Conservation (phyloP, 2,797 vertebrate species). For the Melanotaenia boesemani region DNA sequence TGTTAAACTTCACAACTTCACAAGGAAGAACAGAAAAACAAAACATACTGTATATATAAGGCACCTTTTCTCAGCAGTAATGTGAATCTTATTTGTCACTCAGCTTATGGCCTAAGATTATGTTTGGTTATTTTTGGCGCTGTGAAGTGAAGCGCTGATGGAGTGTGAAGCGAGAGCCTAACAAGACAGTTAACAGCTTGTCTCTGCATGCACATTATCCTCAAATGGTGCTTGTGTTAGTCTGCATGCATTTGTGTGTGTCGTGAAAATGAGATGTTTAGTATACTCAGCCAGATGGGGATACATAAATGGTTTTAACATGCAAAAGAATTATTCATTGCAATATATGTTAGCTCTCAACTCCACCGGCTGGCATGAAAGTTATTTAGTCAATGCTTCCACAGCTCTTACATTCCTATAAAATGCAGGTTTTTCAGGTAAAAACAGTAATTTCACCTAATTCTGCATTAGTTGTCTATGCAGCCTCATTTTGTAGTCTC, state of each 20-base stretch:
- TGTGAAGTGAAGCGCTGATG: conserved; percentile 24
- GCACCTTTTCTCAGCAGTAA: neutral
- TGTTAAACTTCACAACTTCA: neutral
- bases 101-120: conserved; percentile 11
- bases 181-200: conserved; percentile 32
- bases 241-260: conserved; percentile 4
- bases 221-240: neutral
- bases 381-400: neutral
- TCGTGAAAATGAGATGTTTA: neutral
- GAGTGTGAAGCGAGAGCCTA: conserved; percentile 36
- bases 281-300: neutral
- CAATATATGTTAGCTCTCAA: conserved; percentile 1
- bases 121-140: conserved; percentile 41
- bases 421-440: neutral
- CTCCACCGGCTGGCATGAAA: neutral
- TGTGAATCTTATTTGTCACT: conserved; percentile 21
- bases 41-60: neutral
- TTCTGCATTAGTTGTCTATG: neutral
- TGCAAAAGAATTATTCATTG: neutral
- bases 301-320: conserved; percentile 2
- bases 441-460: neutral
- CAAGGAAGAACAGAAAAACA: neutral
- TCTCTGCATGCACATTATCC: conserved; percentile 39
- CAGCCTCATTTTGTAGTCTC: neutral
- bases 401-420: neutral